phyloP scores from a whole-genome alignment of 2,113 vertebrate species.

The Mirounga angustirostris region DNA sequence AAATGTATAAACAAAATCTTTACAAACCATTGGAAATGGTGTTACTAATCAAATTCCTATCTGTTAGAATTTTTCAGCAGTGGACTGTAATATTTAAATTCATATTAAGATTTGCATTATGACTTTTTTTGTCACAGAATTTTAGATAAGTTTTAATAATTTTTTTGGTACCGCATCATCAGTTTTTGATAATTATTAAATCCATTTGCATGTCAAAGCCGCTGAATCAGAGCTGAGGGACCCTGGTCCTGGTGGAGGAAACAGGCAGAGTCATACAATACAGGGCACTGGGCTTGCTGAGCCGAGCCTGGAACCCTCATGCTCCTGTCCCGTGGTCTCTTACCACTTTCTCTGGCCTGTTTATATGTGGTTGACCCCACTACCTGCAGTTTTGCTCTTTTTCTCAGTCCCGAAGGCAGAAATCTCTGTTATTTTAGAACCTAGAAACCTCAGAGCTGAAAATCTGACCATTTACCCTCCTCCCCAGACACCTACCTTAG shows the following conservation, averaged over 20 bases:
- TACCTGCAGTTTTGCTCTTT: neutral
- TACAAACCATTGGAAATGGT: neutral
- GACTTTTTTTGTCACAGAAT: neutral
- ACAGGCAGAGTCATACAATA: no score
- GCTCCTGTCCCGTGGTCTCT: neutral
- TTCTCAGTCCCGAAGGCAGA: neutral
- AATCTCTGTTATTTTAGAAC: neutral
- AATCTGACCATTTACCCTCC: neutral
- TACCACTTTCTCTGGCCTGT: neutral
- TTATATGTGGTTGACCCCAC: fast-evolving
- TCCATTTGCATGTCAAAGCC: neutral
- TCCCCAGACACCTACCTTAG: neutral
- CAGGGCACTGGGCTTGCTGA: fast-evolving
- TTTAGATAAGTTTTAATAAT: neutral
- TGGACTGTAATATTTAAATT: neutral
- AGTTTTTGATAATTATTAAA: neutral
- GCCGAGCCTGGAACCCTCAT: no score
- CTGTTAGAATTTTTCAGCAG: neutral
- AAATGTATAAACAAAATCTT: neutral
- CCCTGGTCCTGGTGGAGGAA: fast-evolving
- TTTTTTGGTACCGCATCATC: neutral
- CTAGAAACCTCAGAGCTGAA: neutral
- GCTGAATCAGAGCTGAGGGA: neutral
- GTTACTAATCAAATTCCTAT: neutral
- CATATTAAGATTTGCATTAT: neutral